Conservation (phyloP, 1,140 invertebrate species). For the Bursaphelenchus mucronatus region DNA sequence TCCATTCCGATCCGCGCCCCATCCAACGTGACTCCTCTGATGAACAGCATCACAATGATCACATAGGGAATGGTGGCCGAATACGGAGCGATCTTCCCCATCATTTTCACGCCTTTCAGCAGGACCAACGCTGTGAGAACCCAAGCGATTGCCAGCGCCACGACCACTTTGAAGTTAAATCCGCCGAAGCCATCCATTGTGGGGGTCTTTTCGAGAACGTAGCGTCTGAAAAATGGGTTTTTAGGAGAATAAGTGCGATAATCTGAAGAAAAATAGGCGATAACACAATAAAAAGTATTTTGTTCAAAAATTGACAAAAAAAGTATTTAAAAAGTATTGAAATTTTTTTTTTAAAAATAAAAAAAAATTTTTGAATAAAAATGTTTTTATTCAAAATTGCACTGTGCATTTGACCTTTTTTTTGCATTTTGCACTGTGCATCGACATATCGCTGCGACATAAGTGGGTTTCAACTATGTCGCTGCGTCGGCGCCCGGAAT, state of each 20-base stretch:
- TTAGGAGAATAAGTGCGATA: too few species aligned
- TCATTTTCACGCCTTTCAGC: constrained; percentile 27
- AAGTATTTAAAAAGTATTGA: background rate
- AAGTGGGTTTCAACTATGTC: too few species aligned
- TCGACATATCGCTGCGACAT: too few species aligned
- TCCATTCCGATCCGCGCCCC: constrained; percentile 23
- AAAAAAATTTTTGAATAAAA: background rate
- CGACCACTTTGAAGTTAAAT: constrained; percentile 40
- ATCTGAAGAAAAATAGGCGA: too few species aligned
- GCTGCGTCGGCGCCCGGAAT: too few species aligned
- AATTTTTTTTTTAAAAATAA: background rate
- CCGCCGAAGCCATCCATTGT: constrained; percentile 42
- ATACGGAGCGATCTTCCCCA: constrained; percentile 24
- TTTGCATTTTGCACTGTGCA: too few species aligned
- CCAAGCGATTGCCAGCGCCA: constrained; percentile 35
- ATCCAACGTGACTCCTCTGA: constrained; percentile 31
- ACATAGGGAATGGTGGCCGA: constrained; percentile 29
- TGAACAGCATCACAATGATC: constrained; percentile 27
- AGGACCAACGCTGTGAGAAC: constrained; percentile 23
- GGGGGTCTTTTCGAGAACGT: constrained; percentile 43
- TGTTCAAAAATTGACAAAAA: background rate
- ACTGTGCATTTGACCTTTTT: too few species aligned
- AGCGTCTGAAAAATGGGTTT: constrained; percentile 33
- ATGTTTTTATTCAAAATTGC: too few species aligned
- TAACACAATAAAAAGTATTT: too few species aligned